These are phyloP conservation scores for Cichlasoma orientale DNA, from an alignment of 2,797 vertebrate species.

Conservation along the genomic window DNA sequence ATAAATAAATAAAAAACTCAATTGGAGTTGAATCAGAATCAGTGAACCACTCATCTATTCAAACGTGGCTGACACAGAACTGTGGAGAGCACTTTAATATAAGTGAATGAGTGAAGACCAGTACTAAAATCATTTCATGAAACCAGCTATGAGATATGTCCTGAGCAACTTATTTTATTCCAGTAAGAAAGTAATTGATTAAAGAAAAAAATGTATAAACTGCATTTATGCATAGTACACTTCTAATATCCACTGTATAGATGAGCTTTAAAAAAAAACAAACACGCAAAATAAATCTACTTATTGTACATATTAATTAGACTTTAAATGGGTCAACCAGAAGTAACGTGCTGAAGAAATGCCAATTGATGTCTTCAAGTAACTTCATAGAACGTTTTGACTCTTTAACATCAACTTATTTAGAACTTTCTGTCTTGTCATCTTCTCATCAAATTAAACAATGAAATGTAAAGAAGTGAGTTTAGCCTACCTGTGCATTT, in stretches of 20 bases:
- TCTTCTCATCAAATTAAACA: accelerated
- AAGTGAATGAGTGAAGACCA: accelerated
- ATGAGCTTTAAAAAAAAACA: accelerated
- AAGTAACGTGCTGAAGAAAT: background rate
- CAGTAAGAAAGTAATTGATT: no score
- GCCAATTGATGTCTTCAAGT: accelerated
- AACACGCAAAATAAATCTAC: background rate
- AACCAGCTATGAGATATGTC: accelerated
- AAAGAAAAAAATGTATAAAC: background rate
- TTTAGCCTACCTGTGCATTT: conserved; percentile 8
- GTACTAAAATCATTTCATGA: background rate
- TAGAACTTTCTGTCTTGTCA: background rate
- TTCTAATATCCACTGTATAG: no score
- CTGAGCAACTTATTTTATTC: background rate
- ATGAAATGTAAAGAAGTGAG: background rate
- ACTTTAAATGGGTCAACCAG: background rate
- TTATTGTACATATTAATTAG: background rate
- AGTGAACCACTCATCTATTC: background rate
- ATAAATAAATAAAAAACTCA: background rate
- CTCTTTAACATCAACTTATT: background rate
- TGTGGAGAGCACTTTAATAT: background rate
- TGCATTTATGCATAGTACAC: accelerated
- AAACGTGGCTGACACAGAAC: background rate
- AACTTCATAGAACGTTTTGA: accelerated
- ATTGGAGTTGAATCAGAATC: background rate